These are phyloP conservation scores for Setophaga petechia DNA, from an alignment of 2,113 vertebrate genomes.

Conservation along the genomic window DNA sequence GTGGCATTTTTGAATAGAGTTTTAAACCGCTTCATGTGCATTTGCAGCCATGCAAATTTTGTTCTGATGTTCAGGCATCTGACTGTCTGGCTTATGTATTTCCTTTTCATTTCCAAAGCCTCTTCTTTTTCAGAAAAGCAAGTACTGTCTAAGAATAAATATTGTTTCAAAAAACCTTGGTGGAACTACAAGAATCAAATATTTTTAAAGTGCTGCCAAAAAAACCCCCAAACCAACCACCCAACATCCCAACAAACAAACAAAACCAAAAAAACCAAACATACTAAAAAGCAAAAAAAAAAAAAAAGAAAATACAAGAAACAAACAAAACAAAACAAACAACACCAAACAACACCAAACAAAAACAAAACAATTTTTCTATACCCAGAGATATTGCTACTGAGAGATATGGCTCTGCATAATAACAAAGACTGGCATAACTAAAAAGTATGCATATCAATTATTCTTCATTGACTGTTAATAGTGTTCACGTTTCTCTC, in stretches of 20 bases:
- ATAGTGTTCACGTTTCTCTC: constrained; percentile 49
- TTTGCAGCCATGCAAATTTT: neutral
- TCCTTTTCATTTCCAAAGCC: neutral
- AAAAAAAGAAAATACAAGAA: neutral
- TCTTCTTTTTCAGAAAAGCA: neutral
- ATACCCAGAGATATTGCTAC: neutral
- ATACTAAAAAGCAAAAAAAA: neutral
- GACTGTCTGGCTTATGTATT: neutral
- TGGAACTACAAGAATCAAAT: neutral
- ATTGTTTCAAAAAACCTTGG: neutral
- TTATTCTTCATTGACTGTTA: constrained; percentile 61
- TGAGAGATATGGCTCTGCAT: neutral
- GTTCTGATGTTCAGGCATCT: neutral
- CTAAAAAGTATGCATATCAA: constrained; percentile 18
- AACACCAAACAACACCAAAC: neutral
- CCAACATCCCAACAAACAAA: neutral
- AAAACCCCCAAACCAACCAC: neutral
- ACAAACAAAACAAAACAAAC: neutral
- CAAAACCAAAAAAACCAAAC: neutral
- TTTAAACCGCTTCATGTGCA: neutral
- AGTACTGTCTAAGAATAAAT: neutral
- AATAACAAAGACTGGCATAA: constrained; percentile 9
- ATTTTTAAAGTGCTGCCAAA: neutral
- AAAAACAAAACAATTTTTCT: neutral
- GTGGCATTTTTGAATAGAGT: too few relatives aligned